Base-by-base conservation (phyloP, 2,113 vertebrate species). In the Ellobius talpinus region DNA sequence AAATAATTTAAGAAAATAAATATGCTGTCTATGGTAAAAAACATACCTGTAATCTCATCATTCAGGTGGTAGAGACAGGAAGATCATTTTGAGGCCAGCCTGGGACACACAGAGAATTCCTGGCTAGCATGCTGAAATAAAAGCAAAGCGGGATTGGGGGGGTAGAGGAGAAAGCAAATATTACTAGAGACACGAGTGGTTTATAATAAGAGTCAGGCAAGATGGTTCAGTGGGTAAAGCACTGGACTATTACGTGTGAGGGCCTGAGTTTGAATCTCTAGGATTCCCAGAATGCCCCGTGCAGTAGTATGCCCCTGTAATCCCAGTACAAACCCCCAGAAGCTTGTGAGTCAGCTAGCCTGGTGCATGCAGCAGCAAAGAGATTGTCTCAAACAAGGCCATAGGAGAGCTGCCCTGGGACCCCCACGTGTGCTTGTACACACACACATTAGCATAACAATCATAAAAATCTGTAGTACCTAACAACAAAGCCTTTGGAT, bases 1-100 rank as follows among this genome's bases (percentile, higher is more conserved):
- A 94, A 95, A 90, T 9, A 47, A 17, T 82, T 89, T 86, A 93
- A 78, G 52, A 87, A 63, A 47, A 14, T 13, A 74, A 26, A 74
- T 9, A 74, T 74, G 29, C 50, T 5, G 31, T 7, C 8, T 5
- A 26, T 39, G 19, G 36, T 24, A n/a, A n/a, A 21, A 33, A 5
- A 17, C 50, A n/a, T 23, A 55, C 47, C 17, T 81, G 31, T 58
- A 58, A 82, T 39, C 11, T 21, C 10, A 61, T 58, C 36, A 58
- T 36, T 82, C 5, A 39, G 21, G 36, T 36, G 17, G 14, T 79
- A 23, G 16, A 55, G 1, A 33, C 47, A 7, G 7, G 47, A 79
- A 16, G 47, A 79, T 79, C 16, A 52, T 52, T 52, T 52, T 79
- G 47, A 79, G 31, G 50, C 31, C 33, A 36, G 50, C 50, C 33